phyloP scores from a whole-genome alignment of 2,797 vertebrate species.

The Dermochelys coriacea region DNA sequence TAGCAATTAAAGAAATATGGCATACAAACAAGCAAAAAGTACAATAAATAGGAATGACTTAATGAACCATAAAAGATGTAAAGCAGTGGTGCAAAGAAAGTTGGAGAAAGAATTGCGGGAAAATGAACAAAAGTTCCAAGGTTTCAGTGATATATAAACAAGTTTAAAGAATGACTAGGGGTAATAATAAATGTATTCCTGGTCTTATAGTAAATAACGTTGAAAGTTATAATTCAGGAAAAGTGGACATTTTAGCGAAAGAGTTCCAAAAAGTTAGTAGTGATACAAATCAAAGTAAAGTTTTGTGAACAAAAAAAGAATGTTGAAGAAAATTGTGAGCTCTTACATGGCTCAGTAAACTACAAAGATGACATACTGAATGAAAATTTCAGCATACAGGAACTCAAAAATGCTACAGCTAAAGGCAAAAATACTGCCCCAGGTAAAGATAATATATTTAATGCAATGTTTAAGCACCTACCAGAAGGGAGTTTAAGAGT shows the following conservation, averaged over 20 bases:
- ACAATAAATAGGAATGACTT: background rate
- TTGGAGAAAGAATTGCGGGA: background rate
- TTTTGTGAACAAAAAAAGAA: background rate
- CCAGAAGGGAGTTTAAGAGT: too few species aligned
- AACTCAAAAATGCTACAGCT: too few species aligned
- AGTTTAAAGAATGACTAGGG: background rate
- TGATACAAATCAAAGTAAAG: background rate
- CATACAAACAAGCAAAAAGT: background rate
- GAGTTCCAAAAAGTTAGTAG: background rate
- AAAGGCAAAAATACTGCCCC: too few species aligned
- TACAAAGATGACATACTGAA: too few species aligned
- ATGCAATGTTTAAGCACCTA: too few species aligned
- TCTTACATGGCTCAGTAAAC: too few species aligned
- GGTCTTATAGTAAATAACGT: background rate
- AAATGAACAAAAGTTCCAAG: background rate
- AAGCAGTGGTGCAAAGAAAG: background rate
- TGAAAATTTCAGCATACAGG: too few species aligned
- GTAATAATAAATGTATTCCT: background rate
- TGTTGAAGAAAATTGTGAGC: too few species aligned
- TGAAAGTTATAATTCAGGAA: background rate
- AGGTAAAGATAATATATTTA: too few species aligned
- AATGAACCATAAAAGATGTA: background rate
- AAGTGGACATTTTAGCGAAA: background rate
- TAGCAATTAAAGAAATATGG: background rate
- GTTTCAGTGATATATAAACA: background rate